Evolutionary conservation across 2,797 vertebrate genomes (phyloP).

Genomic region (Lateolabrax maculatus): DNA sequence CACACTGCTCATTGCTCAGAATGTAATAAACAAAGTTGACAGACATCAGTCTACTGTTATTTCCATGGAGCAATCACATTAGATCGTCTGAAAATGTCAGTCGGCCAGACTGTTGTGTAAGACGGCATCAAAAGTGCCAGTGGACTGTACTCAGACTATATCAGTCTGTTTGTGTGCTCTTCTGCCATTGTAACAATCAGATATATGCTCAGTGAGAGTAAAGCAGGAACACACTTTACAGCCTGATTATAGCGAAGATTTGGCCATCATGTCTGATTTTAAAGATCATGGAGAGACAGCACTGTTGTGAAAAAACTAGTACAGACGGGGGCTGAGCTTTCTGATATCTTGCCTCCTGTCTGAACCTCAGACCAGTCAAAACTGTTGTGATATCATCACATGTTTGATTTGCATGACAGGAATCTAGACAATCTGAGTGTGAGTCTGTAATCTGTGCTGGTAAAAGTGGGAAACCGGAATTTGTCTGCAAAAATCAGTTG

Average conservation of each 20-base stretch:
- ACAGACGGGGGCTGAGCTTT: conserved; percentile 10
- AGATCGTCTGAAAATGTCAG: neutral
- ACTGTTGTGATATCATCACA: conserved; percentile 27
- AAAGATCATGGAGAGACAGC: neutral
- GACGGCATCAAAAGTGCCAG: neutral
- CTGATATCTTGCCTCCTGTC: neutral
- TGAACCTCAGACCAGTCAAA: conserved; percentile 36
- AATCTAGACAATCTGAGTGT: neutral
- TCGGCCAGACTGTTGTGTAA: conserved; percentile 1
- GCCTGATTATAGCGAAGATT: conserved; percentile 9
- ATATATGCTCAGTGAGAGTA: conserved; percentile 29
- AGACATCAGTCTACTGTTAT: conserved; percentile 2
- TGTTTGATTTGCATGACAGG: conserved; percentile 32
- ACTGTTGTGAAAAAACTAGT: neutral
- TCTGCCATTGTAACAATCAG: conserved; percentile 19
- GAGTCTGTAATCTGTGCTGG: neutral
- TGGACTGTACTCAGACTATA: conserved; percentile 14
- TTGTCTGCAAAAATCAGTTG: neutral
- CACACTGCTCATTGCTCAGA: neutral
- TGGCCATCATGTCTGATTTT: conserved; percentile 9
- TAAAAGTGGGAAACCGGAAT: neutral
- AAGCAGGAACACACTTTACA: neutral
- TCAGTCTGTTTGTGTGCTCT: conserved; percentile 20
- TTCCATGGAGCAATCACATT: neutral
- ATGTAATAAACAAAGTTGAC: conserved; percentile 11